A percentile compares a stretch with the other conserved stretches of the same genome.
Evolutionary conservation across 2,797 vertebrate species (phyloP).

Genomic region (Lagocephalus sceleratus): DNA sequence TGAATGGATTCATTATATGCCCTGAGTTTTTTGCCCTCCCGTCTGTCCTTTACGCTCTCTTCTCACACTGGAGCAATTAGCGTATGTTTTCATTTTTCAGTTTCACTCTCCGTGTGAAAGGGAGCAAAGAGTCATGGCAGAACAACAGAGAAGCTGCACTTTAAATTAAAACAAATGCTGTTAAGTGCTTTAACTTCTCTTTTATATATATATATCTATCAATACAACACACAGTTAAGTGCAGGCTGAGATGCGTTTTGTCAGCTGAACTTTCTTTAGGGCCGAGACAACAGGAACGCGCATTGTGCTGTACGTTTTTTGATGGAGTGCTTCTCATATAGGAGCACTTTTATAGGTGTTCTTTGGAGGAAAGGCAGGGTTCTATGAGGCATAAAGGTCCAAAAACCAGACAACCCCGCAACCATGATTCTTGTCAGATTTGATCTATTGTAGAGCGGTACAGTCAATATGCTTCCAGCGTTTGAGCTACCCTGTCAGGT

Average conservation of each 20-base stretch:
- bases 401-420: slow-evolving; percentile 55
- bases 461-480: slow-evolving; percentile 54
- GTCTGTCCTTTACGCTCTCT: slow-evolving; percentile 19
- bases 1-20: slow-evolving; percentile 38
- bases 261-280: slow-evolving; percentile 52
- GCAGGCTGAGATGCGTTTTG: slow-evolving; percentile 41
- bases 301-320: slow-evolving; percentile 46
- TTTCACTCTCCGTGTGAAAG: slow-evolving; percentile 46
- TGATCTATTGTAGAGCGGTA: slow-evolving; percentile 51
- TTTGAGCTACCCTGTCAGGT: background rate
- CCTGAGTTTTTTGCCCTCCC: too few species aligned
- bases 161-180: slow-evolving; percentile 64
- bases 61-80: slow-evolving; percentile 62
- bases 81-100: slow-evolving; percentile 78
- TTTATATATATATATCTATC: background rate
- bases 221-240: slow-evolving; percentile 4
- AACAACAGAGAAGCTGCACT: slow-evolving; percentile 61
- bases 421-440: slow-evolving; percentile 70
- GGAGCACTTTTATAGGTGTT: slow-evolving; percentile 46
- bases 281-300: slow-evolving; percentile 32
- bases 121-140: slow-evolving; percentile 36
- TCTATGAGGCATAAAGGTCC: slow-evolving; percentile 55
- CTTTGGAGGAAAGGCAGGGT: slow-evolving; percentile 34
- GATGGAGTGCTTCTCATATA: slow-evolving; percentile 45
- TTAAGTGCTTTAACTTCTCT: slow-evolving; percentile 32